Evolutionary conservation across 2,113 vertebrate species (phyloP).

Genomic region (Bagarius yarrelli): DNA sequence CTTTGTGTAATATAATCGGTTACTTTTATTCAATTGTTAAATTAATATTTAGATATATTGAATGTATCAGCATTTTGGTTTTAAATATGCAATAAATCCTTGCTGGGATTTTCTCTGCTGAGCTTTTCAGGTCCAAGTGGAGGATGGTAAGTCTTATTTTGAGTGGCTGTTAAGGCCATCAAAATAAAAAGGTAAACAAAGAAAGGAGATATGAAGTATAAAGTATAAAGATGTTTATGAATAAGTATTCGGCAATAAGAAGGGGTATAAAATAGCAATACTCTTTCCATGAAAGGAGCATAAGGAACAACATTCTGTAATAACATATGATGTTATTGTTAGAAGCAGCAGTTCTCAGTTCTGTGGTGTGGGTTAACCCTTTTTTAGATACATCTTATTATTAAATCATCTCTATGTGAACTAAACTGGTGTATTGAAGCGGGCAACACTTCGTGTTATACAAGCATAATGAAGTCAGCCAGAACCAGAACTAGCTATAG

Average conservation of each 20-base stretch:
- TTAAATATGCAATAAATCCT: constrained; percentile 51
- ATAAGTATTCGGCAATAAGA: background rate
- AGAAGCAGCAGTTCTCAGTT: constrained; percentile 57
- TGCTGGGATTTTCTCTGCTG: constrained; percentile 51
- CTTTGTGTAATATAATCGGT: background rate
- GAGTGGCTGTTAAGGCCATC: constrained; percentile 67
- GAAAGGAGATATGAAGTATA: background rate
- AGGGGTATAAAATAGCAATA: background rate
- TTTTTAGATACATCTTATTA: no score
- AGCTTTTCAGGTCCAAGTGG: constrained; percentile 66
- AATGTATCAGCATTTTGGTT: constrained; percentile 10
- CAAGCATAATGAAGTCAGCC: background rate
- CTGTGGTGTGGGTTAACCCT: background rate
- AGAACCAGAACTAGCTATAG: background rate
- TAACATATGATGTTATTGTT: constrained; percentile 51
- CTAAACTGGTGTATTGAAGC: background rate
- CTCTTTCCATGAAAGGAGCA: background rate
- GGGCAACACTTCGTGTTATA: background rate
- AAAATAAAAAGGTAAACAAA: constrained; percentile 57
- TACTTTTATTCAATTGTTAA: background rate
- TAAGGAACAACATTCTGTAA: background rate
- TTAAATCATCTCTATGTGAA: background rate
- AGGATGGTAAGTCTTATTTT: constrained; percentile 76
- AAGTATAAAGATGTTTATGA: background rate
- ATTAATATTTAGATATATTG: background rate